A percentile compares a stretch with the other conserved stretches of the same genome.
Conservation (phyloP, 2,888 invertebrate species). For the Acrocyrtus sp. region DNA sequence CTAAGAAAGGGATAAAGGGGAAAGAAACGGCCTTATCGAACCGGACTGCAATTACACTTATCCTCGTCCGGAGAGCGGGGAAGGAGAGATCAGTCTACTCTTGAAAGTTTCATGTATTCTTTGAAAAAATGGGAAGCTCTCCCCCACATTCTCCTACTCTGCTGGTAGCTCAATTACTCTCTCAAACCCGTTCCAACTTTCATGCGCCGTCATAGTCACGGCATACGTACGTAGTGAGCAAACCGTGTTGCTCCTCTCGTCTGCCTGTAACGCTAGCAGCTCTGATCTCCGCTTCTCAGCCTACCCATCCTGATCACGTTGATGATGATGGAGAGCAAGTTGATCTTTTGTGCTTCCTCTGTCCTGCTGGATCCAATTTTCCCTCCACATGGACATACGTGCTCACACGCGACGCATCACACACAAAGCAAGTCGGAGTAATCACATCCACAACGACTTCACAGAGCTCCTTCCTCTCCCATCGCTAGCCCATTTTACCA, state of each 20-base stretch:
- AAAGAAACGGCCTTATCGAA: background rate
- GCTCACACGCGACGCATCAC: constrained; percentile 43
- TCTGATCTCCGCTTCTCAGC: background rate
- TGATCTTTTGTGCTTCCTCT: background rate
- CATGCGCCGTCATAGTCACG: background rate
- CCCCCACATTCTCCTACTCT: background rate
- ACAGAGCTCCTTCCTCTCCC: background rate
- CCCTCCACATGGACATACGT: constrained; percentile 43
- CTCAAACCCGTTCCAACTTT: background rate
- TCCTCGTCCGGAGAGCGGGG: background rate
- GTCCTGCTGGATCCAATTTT: constrained; percentile 6
- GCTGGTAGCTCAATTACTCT: background rate
- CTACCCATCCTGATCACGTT: background rate
- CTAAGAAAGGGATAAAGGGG: too few species aligned
- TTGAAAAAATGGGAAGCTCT: background rate
- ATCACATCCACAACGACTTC: background rate
- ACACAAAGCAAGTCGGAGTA: too few species aligned
- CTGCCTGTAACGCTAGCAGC: background rate
- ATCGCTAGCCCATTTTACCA: too few species aligned
- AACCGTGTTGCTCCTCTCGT: background rate
- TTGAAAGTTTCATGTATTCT: background rate
- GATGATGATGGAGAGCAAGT: background rate
- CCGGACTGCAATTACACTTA: background rate
- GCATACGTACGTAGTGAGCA: too few species aligned
- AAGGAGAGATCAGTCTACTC: background rate